phyloP scores from a whole-genome alignment of 2,797 vertebrate species.

The Coluber constrictor region DNA sequence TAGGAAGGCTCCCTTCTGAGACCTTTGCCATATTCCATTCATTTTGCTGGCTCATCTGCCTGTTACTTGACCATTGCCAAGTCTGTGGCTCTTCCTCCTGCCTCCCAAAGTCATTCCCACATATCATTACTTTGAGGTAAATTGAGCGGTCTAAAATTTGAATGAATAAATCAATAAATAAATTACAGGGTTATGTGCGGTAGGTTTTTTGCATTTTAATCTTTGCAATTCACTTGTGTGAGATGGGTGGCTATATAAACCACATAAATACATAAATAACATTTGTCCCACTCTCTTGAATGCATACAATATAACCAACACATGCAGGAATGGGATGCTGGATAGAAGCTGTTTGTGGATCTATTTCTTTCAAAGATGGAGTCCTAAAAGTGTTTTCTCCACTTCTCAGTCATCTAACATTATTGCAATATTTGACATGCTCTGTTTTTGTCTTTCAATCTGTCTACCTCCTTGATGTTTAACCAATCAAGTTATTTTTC shows the following conservation, averaged over 20 bases:
- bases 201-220: background rate
- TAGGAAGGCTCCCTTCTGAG: background rate
- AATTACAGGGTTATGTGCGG: background rate
- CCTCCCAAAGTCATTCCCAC: background rate
- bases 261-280: background rate
- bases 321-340: background rate
- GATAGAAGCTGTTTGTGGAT: background rate
- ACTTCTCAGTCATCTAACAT: background rate
- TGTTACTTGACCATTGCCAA: background rate
- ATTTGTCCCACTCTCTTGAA: background rate
- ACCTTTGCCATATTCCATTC: background rate
- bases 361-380: background rate
- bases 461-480: background rate
- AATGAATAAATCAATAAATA: background rate
- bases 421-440: background rate
- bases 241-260: background rate
- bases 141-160: background rate
- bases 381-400: background rate
- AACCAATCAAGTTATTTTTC: background rate
- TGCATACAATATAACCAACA: background rate
- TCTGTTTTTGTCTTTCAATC: background rate
- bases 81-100: background rate
- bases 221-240: background rate
- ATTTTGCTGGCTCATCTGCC: background rate
- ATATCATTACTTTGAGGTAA: background rate